Evolutionary conservation across 2,888 invertebrate genomes (phyloP), one percentile per base, ranked within the genome.

Genomic region (Dryobota labecula): DNA sequence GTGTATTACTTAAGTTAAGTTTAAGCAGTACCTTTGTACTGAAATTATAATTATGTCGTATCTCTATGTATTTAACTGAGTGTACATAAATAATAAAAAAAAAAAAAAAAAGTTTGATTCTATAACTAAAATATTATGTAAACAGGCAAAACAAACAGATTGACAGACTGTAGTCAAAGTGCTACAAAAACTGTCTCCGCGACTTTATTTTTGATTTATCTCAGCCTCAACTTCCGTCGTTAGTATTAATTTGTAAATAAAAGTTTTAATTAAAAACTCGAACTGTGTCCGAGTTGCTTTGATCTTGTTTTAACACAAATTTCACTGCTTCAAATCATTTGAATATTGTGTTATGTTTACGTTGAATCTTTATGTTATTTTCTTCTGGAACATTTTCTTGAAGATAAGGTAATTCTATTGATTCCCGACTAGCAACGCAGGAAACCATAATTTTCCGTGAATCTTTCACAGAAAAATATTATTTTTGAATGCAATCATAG

Each of bases 221-320:
- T 56, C 49, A 4, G 45, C 24, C 7, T 13, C 18, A 67, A 80
- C 65, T 82, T 60, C 56, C 27, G 51, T 65, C 69, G 67, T 84
- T 71, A 66, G 75, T 73, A 72, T 68, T 71, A 70, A 78, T 84
- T 82, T 72, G 51, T 56, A 63, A 70, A 73, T 54, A 67, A 73
- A 82, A 83, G 73, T 84, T 76, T 82, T 82, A 78, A 82, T 78
- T 78, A 76, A 82, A 76, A 84, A 70, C 54, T 53, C 24, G 54
- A 69, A 56, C 58, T 30, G 43, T 53, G 15, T 13, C 38, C 27
- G 13, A 65, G 45, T 45, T 47, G 7, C 63, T 70, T 76, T 62
- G 67, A 57, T 71, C 54, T 68, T 76, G 53, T 57, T 51, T 63
- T 65, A 45, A 51, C 54, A 45, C 33, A 76, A 58, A 58, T 63